phyloP scores from a whole-genome alignment of 1,140 invertebrate species.

The Diprion similis region DNA sequence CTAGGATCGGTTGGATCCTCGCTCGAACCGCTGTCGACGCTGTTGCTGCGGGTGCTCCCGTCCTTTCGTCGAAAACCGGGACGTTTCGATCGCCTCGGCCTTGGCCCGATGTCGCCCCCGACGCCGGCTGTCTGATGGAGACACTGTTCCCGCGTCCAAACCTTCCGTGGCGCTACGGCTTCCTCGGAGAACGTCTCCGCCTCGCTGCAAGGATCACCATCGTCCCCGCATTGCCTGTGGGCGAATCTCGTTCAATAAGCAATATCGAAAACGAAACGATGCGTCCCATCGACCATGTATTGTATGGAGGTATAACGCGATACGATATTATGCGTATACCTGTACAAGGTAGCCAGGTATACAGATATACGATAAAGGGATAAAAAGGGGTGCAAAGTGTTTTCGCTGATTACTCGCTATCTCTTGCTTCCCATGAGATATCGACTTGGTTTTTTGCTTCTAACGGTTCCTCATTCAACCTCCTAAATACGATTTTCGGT shows the following conservation, averaged over 20 bases:
- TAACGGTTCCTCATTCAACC: too few species aligned
- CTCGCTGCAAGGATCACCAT: conserved; percentile 53
- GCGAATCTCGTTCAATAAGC: not conserved
- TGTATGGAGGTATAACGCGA: too few species aligned
- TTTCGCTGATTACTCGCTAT: too few species aligned
- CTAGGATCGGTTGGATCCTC: conserved; percentile 57
- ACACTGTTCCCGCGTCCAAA: conserved; percentile 75
- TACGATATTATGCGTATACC: too few species aligned
- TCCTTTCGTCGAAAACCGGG: conserved; percentile 57
- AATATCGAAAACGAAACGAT: conserved; percentile 20
- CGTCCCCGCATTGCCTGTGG: conserved; percentile 52
- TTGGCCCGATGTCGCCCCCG: conserved; percentile 59
- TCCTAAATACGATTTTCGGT: too few species aligned
- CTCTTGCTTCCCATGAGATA: too few species aligned
- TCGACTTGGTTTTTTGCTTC: too few species aligned
- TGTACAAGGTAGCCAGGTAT: too few species aligned
- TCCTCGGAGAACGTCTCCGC: conserved; percentile 54
- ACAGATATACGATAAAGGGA: too few species aligned
- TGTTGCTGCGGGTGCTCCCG: conserved; percentile 62
- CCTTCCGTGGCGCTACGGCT: conserved; percentile 52
- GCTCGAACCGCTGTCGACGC: conserved; percentile 61
- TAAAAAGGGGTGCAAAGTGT: too few species aligned
- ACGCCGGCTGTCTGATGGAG: conserved; percentile 75
- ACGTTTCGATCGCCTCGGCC: conserved; percentile 50
- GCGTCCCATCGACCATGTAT: not conserved